phyloP scores from a whole-genome alignment of 2,888 invertebrate species.

The Odontocerum albicorne region DNA sequence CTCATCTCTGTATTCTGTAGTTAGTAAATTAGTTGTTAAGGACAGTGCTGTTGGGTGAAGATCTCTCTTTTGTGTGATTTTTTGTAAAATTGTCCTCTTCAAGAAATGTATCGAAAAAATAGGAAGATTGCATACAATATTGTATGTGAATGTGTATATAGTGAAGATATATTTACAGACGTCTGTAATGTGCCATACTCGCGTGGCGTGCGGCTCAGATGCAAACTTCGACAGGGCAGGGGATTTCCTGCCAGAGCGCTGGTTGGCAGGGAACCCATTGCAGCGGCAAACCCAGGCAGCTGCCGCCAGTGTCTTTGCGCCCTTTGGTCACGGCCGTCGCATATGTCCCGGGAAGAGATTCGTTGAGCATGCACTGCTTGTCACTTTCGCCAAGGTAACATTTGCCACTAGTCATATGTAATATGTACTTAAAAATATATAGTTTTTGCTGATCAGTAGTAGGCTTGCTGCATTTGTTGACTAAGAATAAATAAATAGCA shows the following conservation, averaged over 20 bases:
- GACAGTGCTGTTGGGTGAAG: too few relatives aligned
- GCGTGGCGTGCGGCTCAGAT: conserved; percentile 76
- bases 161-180: too few relatives aligned
- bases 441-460: not conserved
- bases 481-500: not conserved
- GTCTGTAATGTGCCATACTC: conserved; percentile 79
- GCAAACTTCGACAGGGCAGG: conserved; percentile 72
- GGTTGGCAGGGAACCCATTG: conserved; percentile 59
- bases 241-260: conserved; percentile 76
- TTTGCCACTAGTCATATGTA: too few relatives aligned
- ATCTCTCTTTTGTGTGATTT: too few relatives aligned
- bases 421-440: not conserved
- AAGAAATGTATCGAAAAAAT: too few relatives aligned
- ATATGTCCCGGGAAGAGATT: conserved; percentile 87
- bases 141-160: too few relatives aligned
- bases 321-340: conserved; percentile 78
- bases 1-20: too few relatives aligned
- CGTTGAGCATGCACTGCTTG: conserved; percentile 74
- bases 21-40: too few relatives aligned
- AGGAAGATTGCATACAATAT: too few relatives aligned
- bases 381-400: conserved; percentile 74
- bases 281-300: conserved; percentile 47
- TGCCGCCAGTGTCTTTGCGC: conserved; percentile 68
- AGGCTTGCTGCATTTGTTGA: not conserved
- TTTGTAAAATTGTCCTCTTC: too few relatives aligned